Evolutionary conservation across 2,113 vertebrate genomes (phyloP).

Genomic region (Panthera tigris): DNA sequence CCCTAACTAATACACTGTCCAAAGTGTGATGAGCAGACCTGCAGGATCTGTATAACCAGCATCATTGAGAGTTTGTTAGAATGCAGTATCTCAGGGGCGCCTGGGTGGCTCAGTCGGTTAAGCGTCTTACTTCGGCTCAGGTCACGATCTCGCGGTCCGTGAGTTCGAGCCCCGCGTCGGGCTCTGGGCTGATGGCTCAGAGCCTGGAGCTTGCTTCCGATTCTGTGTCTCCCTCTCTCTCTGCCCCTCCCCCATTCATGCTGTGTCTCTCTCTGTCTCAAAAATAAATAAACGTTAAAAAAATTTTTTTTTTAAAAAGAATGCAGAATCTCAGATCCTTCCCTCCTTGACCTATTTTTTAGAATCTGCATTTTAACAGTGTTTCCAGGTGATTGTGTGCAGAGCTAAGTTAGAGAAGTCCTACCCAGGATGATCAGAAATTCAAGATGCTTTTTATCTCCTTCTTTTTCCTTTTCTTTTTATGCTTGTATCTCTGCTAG

Average conservation of each 20-base stretch:
- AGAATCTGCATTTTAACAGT: neutral
- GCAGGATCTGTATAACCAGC: neutral
- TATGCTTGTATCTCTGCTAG: conserved; percentile 68
- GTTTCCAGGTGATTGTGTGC: neutral
- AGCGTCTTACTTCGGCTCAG: too few species aligned
- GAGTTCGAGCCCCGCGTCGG: too few species aligned
- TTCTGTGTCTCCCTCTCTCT: too few species aligned
- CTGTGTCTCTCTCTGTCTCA: too few species aligned
- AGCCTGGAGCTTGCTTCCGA: too few species aligned
- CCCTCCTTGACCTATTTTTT: neutral
- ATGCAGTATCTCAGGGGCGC: neutral
- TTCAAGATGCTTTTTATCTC: neutral
- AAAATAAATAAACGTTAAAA: too few species aligned
- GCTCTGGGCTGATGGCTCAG: too few species aligned
- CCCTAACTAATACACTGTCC: neutral
- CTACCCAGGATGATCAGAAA: neutral
- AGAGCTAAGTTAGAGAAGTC: neutral
- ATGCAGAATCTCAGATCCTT: neutral
- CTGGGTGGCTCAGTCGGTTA: too few species aligned
- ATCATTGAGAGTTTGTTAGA: neutral
- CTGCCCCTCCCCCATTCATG: too few species aligned
- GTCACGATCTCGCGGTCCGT: too few species aligned
- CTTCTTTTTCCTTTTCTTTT: neutral
- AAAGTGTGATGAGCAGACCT: neutral
- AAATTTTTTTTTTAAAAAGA: neutral